phyloP scores from a whole-genome alignment of 2,888 invertebrate genomes.

The Ypsolopha scabrella region DNA sequence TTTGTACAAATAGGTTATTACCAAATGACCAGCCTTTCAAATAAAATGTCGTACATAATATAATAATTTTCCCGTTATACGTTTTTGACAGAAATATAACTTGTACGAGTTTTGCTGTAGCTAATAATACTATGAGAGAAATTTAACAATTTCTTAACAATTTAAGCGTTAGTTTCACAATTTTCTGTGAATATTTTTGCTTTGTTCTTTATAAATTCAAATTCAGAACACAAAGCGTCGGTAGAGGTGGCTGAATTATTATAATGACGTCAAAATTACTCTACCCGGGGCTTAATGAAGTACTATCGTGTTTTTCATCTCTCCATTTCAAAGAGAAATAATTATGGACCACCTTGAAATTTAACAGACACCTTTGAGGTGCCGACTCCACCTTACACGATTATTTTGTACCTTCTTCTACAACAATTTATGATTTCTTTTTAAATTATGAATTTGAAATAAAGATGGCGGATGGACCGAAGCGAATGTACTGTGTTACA shows the following conservation, averaged over 20 bases:
- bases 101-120: no score
- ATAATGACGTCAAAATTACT: constrained; percentile 36
- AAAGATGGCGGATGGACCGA: constrained; percentile 33
- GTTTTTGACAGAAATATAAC: no score
- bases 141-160: no score
- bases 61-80: no score
- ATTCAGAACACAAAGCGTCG: constrained; percentile 26
- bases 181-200: no score
- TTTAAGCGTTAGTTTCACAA: no score
- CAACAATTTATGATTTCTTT: constrained; percentile 40
- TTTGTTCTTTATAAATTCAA: constrained; percentile 17
- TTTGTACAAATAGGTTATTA: no score
- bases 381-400: constrained; percentile 34
- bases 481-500: constrained; percentile 19
- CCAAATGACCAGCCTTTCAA: no score
- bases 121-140: no score
- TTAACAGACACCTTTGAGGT: constrained; percentile 44
- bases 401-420: constrained; percentile 32
- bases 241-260: constrained; percentile 24
- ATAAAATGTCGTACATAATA: no score
- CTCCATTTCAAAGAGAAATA: constrained; percentile 18
- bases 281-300: constrained; percentile 40
- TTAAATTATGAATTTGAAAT: constrained; percentile 51
- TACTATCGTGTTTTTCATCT: constrained; percentile 52
- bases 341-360: constrained; percentile 55